phyloP scores from a whole-genome alignment of 2,113 vertebrate genomes.

The Phylloscopus whistleri region DNA sequence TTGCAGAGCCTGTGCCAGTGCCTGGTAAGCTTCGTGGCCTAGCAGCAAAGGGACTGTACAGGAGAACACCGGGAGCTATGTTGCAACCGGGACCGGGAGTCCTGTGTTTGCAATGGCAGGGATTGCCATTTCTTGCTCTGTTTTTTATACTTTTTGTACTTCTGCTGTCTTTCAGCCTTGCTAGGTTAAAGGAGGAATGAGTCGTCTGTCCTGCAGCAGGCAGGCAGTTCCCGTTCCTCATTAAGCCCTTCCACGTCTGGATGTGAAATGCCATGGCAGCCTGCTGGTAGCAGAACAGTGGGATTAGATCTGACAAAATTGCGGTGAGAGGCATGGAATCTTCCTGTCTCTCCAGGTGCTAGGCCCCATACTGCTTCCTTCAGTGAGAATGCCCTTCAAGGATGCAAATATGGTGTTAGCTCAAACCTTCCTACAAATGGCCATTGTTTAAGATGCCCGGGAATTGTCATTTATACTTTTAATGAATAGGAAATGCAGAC shows the following conservation, averaged over 20 bases:
- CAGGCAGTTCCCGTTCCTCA: neutral
- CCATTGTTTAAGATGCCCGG: neutral
- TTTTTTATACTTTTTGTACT: neutral
- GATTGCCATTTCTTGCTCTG: neutral
- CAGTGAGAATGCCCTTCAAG: slow-evolving; percentile 54
- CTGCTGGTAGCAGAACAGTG: slow-evolving; percentile 40
- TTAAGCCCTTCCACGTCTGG: slow-evolving; percentile 14
- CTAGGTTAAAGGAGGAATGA: neutral
- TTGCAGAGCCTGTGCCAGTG: accelerated
- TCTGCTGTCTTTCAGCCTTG: neutral
- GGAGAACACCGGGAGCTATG: neutral
- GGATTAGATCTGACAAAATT: slow-evolving; percentile 6
- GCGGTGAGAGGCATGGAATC: neutral
- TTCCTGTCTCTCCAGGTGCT: slow-evolving; percentile 48
- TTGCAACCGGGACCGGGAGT: too few relatives aligned
- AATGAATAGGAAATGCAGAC: slow-evolving; percentile 52
- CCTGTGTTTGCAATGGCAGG: neutral
- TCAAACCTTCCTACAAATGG: neutral
- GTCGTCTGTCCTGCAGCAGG: neutral
- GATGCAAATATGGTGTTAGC: slow-evolving; percentile 42
- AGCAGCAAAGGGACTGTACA: neutral
- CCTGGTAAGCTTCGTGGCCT: accelerated
- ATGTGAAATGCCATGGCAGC: slow-evolving; percentile 38
- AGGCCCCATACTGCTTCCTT: slow-evolving; percentile 38
- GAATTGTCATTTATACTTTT: slow-evolving; percentile 48